Conservation (phyloP, 2,797 vertebrate genomes). For the Percopsis omiscomaycus region DNA sequence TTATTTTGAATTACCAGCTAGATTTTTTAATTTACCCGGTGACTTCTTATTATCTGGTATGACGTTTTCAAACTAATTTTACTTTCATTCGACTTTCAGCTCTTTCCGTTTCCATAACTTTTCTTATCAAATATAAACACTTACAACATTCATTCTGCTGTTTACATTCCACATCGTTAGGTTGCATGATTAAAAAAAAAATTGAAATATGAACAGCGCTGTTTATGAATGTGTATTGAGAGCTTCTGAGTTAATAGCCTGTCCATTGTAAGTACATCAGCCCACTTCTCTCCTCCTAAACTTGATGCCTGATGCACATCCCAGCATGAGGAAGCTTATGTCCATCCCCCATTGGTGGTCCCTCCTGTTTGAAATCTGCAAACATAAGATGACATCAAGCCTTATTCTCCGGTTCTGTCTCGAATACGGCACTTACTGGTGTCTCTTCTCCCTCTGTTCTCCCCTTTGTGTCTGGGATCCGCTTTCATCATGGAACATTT, state of each 20-base stretch:
- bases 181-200: background rate
- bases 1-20: conserved; percentile 69
- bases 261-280: conserved; percentile 5
- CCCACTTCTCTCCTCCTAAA: conserved; percentile 28
- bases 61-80: conserved; percentile 40
- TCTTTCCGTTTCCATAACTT: conserved; percentile 32
- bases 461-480: conserved; percentile 89
- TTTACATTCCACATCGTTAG: no score
- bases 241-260: conserved; percentile 17
- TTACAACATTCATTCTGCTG: conserved; percentile 52
- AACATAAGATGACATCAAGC: conserved; percentile 57
- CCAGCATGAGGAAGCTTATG: conserved; percentile 41
- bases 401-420: conserved; percentile 73
- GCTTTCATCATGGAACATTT: conserved; percentile 99
- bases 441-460: conserved; percentile 86
- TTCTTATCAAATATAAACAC: no score
- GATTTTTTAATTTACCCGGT: conserved; percentile 29
- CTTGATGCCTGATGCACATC: conserved; percentile 31
- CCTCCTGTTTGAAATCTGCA: conserved; percentile 30
- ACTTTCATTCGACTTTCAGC: conserved; percentile 48
- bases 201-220: background rate
- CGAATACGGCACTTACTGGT: conserved; percentile 85
- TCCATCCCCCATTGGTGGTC: conserved; percentile 11
- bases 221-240: conserved; percentile 72
- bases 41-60: conserved; percentile 21